Conservation (phyloP, 2,888 invertebrate genomes). For the Antitype chi region DNA sequence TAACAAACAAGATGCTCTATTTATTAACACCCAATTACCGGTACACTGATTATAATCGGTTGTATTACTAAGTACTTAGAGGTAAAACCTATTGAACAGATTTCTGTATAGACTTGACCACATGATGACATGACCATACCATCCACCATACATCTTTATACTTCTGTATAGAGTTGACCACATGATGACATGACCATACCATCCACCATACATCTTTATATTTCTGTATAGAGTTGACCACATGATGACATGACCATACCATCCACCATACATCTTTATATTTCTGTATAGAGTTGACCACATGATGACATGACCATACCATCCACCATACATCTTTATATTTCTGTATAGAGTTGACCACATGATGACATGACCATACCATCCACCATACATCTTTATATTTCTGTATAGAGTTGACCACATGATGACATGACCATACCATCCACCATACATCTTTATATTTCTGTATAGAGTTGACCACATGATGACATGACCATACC, state of each 20-base stretch:
- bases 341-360: neutral
- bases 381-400: too few species aligned
- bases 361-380: neutral
- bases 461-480: neutral
- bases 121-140: neutral
- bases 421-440: neutral
- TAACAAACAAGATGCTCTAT: slow-evolving; percentile 20
- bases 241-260: neutral
- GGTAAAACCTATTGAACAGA: neutral
- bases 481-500: neutral
- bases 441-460: too few species aligned
- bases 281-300: neutral
- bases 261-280: too few species aligned
- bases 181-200: neutral
- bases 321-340: too few species aligned
- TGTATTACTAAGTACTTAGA: neutral
- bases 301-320: neutral
- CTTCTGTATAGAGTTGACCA: neutral
- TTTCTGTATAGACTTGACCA: neutral
- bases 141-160: neutral
- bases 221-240: neutral
- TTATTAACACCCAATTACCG: slow-evolving; percentile 45
- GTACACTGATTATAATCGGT: slow-evolving; percentile 10
- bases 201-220: too few species aligned
- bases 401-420: neutral